Evolutionary conservation across 2,113 vertebrate species (phyloP).

Genomic region (Siniperca chuatsi): DNA sequence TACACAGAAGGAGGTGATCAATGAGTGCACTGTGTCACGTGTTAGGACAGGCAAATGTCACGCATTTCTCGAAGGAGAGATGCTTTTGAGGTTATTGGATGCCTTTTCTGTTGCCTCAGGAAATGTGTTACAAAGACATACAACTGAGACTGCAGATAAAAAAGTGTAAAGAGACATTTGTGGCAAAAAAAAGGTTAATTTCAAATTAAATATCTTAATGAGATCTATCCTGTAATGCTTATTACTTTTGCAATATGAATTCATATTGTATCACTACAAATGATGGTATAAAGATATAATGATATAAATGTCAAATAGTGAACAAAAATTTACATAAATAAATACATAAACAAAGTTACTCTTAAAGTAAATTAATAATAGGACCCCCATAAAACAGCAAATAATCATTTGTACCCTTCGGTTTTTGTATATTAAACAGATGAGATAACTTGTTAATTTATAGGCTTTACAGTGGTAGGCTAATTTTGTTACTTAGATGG

Average conservation of each 20-base stretch:
- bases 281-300: not conserved
- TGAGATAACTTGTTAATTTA: not conserved
- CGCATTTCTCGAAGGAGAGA: slow-evolving; percentile 14
- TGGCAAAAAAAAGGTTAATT: not conserved
- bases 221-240: not conserved
- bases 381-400: not conserved
- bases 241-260: not conserved
- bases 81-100: slow-evolving; percentile 22
- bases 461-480: not conserved
- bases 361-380: not conserved
- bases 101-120: slow-evolving; percentile 40
- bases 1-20: slow-evolving; percentile 57
- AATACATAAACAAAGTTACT: not conserved
- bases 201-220: not conserved
- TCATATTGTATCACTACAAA: not conserved
- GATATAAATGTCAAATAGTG: not conserved
- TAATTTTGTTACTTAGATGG: not conserved
- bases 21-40: slow-evolving; percentile 31
- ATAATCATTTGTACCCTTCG: not conserved
- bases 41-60: slow-evolving; percentile 58
- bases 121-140: slow-evolving; percentile 13
- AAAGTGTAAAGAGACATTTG: slow-evolving; percentile 1
- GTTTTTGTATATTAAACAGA: not conserved
- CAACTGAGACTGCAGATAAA: not conserved
- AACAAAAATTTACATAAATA: not conserved